Conservation (phyloP, 2,113 vertebrate species). For the Platichthys stellatus region DNA sequence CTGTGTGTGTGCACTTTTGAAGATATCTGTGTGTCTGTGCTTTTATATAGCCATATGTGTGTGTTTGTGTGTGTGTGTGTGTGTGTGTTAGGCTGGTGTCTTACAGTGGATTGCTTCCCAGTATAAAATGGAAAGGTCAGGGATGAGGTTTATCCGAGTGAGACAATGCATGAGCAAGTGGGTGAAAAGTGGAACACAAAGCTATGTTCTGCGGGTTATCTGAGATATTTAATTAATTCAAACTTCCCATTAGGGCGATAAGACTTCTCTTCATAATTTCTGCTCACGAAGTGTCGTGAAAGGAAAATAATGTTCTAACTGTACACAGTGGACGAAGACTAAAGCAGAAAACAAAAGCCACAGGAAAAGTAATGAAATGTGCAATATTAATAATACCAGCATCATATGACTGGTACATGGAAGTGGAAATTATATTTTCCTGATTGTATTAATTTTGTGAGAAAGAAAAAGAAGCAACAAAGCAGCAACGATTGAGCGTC, state of each 20-base stretch:
- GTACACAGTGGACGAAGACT: slow-evolving; percentile 21
- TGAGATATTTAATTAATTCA: slow-evolving; percentile 43
- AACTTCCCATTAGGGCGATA: slow-evolving; percentile 35
- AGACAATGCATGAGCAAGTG: slow-evolving; percentile 7
- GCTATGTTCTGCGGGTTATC: slow-evolving; percentile 31
- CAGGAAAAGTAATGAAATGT: neutral
- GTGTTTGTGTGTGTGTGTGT: too few relatives aligned
- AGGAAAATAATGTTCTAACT: slow-evolving; percentile 41
- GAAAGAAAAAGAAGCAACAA: neutral
- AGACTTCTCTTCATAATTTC: slow-evolving; percentile 33
- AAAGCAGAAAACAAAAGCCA: slow-evolving; percentile 3
- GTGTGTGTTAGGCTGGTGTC: too few relatives aligned
- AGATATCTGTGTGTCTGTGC: too few relatives aligned
- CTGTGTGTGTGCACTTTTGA: too few relatives aligned
- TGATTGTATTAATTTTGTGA: slow-evolving; percentile 25
- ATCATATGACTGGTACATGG: slow-evolving; percentile 25
- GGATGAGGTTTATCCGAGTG: slow-evolving; percentile 41
- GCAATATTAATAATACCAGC: slow-evolving; percentile 9
- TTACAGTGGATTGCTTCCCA: too few relatives aligned
- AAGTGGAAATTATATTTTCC: slow-evolving; percentile 11
- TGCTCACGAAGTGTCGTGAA: slow-evolving; percentile 32
- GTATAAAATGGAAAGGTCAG: slow-evolving; percentile 37
- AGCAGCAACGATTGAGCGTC: neutral
- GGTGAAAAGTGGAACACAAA: slow-evolving; percentile 18
- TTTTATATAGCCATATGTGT: too few relatives aligned